Conservation (phyloP, 2,888 invertebrate species). For the Pandemis heparana region DNA sequence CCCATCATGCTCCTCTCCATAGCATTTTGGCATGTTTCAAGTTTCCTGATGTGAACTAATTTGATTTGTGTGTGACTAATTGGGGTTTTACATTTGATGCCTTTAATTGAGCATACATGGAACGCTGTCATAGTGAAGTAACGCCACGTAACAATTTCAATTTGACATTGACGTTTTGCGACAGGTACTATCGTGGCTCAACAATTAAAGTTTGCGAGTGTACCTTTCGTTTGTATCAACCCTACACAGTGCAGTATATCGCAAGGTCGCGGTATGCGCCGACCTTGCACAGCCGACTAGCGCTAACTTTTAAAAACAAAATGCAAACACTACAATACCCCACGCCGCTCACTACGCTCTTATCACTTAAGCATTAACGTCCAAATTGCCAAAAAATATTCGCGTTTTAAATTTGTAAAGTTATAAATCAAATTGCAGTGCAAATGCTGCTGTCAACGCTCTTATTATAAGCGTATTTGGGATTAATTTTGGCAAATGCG, state of each 20-base stretch:
- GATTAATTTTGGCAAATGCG: slow-evolving; percentile 3
- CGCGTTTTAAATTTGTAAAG: not conserved
- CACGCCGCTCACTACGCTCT: not conserved
- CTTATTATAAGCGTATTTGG: not conserved
- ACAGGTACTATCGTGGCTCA: too few species aligned
- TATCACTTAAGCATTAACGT: not conserved
- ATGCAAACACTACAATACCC: slow-evolving; percentile 7
- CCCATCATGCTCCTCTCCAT: too few species aligned
- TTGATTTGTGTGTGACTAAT: too few species aligned
- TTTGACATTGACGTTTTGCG: too few species aligned
- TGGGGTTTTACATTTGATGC: too few species aligned
- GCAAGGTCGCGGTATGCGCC: slow-evolving; percentile 35
- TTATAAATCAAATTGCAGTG: slow-evolving; percentile 3
- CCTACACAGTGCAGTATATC: slow-evolving; percentile 34
- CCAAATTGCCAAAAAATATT: not conserved
- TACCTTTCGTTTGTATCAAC: slow-evolving; percentile 2
- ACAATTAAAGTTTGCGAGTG: too few species aligned
- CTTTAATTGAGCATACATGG: too few species aligned
- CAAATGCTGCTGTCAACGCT: slow-evolving; percentile 5
- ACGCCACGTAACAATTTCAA: too few species aligned
- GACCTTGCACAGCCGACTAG: slow-evolving; percentile 38
- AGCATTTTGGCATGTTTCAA: too few species aligned
- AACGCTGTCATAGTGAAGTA: too few species aligned
- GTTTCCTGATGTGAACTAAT: too few species aligned
- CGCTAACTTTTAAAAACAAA: slow-evolving; percentile 32